Conservation (phyloP, 2,113 vertebrate genomes). For the Formicarius rufipectus region DNA sequence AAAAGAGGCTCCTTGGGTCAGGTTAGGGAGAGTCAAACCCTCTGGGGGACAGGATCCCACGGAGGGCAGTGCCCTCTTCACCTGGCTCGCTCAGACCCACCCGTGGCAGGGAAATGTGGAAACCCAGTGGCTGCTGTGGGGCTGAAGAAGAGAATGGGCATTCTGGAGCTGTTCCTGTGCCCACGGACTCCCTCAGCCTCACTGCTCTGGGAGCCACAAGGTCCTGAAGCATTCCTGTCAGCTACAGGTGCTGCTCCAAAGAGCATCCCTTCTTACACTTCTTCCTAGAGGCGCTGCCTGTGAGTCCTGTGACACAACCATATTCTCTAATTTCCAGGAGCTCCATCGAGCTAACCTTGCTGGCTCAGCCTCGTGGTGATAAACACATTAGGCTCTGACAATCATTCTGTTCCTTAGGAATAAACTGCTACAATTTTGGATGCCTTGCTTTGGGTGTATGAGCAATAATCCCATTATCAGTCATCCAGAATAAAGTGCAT, state of each 20-base stretch:
- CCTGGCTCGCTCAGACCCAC: neutral
- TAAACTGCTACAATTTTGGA: neutral
- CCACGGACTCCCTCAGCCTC: neutral
- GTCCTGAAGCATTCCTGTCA: neutral
- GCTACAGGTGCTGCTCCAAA: neutral
- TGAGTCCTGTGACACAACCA: neutral
- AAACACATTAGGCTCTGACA: neutral
- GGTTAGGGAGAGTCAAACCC: neutral
- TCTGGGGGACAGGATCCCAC: neutral
- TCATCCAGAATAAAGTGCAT: conserved; percentile 38
- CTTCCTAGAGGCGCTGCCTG: neutral
- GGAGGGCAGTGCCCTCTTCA: neutral
- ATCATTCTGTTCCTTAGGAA: neutral
- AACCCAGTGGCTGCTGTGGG: neutral
- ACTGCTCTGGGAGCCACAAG: neutral
- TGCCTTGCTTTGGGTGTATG: neutral
- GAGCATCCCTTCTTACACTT: neutral
- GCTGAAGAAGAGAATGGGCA: neutral
- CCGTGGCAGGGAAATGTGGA: neutral
- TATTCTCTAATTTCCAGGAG: neutral
- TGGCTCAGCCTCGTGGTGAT: neutral
- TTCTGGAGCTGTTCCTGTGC: neutral
- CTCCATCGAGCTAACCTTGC: neutral
- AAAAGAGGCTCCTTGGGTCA: neutral
- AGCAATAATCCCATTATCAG: conserved; percentile 52